These are phyloP conservation scores for Salticus scenicus DNA, from an alignment of 2,888 invertebrate species.

Conservation along the genomic window DNA sequence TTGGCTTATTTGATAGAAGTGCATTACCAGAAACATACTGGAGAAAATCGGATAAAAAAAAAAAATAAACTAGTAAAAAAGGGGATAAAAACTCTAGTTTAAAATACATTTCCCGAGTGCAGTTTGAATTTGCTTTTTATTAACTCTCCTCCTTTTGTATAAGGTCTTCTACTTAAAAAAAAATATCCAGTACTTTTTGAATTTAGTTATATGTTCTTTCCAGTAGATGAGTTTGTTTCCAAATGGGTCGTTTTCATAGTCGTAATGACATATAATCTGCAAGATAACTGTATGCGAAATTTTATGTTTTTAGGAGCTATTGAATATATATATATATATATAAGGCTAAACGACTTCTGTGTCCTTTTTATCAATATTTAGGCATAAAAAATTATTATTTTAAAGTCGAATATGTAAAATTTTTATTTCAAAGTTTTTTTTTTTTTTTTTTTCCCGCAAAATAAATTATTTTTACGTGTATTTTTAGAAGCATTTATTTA, in stretches of 20 bases:
- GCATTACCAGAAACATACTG: conserved; percentile 63
- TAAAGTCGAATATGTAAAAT: too few relatives aligned
- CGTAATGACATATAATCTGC: neutral
- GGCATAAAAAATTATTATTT: too few relatives aligned
- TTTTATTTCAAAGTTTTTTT: too few relatives aligned
- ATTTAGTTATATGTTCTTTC: neutral
- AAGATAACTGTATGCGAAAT: neutral
- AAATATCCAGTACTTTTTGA: neutral
- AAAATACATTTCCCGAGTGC: conserved; percentile 3
- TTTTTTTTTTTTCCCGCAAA: too few relatives aligned
- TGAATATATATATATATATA: too few relatives aligned
- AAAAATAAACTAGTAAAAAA: conserved; percentile 21
- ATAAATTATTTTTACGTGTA: too few relatives aligned
- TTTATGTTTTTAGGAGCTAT: too few relatives aligned
- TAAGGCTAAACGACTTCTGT: too few relatives aligned
- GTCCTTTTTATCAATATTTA: too few relatives aligned
- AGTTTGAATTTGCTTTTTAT: conserved; percentile 5
- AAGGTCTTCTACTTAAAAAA: neutral
- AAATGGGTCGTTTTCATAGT: neutral
- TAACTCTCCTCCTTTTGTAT: conserved; percentile 9
- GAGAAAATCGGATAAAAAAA: conserved; percentile 11
- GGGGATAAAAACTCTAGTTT: conserved; percentile 16
- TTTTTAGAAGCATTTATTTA: too few relatives aligned
- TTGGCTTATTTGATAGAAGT: conserved; percentile 61
- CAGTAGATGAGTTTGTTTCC: neutral